Base-by-base conservation (phyloP, 2,888 invertebrate genomes). In the Venusia cambrica region DNA sequence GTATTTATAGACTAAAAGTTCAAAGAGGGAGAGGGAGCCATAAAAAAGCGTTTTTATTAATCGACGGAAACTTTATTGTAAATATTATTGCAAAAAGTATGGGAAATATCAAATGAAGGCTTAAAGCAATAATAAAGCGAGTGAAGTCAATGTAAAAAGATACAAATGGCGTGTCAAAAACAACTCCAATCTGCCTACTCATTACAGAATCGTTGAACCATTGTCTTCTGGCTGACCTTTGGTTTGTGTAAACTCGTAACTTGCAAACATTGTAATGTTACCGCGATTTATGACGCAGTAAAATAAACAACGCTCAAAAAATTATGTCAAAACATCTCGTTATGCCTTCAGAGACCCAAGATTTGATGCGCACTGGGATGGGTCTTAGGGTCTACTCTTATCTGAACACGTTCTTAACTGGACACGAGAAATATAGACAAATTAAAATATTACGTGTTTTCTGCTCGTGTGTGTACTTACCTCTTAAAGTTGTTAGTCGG, bases 301-400 rank as follows among this genome's bases (percentile, higher is more conserved):
- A 48, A 25, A 28, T 24, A 48, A 51, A 53, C 46, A 45, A 41
- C 9, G 35, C 39, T 30, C 30, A 45, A 59, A 51, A n/a, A 52
- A 48, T 57, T 52, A 52, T 71, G 73, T 76, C 69, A 75, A 71
- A 75, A 75, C 64, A 73, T 66, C 58, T 65, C 57, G 53, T 57
- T 42, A 66, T 48, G 72, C 67, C 71, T 71, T 65, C 69, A 50
- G 48, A 48, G 11, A 27, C 48, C 49, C 56, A 3, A 6, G 14
- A 77, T 80, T 80, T 54, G 72, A 47, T 52, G 58, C 81, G 67
- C 75, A 46, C 56, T 57, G 56, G 68, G 74, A 60, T 50, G n/a
- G n/a, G n/a, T n/a, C n/a, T n/a, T n/a, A n/a, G n/a, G n/a, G n/a
- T n/a, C n/a, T n/a, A n/a, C n/a, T n/a, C n/a, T n/a, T n/a, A n/a